A percentile compares a stretch with the other conserved stretches of the same genome.
Evolutionary conservation across 2,797 vertebrate species (phyloP).

Genomic region (Discoglossus pictus): DNA sequence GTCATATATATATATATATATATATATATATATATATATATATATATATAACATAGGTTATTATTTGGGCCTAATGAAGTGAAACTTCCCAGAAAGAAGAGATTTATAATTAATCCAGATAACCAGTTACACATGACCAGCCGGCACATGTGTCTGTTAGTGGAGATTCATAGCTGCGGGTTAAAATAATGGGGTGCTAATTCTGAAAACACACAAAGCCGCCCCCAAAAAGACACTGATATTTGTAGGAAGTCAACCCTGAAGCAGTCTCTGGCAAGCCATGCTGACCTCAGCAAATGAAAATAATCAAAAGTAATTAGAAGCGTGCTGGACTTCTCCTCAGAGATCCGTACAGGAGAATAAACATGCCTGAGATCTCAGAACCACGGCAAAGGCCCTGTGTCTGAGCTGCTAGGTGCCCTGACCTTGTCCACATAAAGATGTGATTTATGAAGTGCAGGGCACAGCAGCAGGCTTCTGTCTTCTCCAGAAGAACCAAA

Average conservation of each 20-base stretch:
- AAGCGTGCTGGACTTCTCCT: slow-evolving; percentile 93
- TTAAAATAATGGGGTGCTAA: slow-evolving; percentile 75
- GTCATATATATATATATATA: no score
- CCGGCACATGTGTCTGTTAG: slow-evolving; percentile 51
- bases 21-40: no score
- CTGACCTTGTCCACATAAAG: slow-evolving; percentile 99
- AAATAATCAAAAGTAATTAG: slow-evolving; percentile 99
- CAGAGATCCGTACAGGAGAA: slow-evolving; percentile 89
- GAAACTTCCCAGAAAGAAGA: background rate
- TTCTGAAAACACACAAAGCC: slow-evolving; percentile 72
- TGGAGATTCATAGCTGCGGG: slow-evolving; percentile 57
- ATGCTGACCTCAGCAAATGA: slow-evolving; percentile 95
- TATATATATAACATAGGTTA: slow-evolving; percentile 8
- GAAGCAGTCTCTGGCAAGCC: slow-evolving; percentile 80
- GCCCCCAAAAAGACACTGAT: slow-evolving; percentile 68
- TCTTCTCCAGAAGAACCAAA: slow-evolving; percentile 98
- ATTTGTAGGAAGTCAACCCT: slow-evolving; percentile 85
- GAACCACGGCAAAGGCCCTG: slow-evolving; percentile 84
- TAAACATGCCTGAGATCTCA: slow-evolving; percentile 88
- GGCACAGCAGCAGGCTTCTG: slow-evolving; percentile 98
- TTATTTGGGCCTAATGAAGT: background rate
- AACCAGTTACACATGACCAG: slow-evolving; percentile 30
- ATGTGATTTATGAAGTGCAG: slow-evolving; percentile 99
- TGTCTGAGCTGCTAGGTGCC: slow-evolving; percentile 84
- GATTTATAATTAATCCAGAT: slow-evolving; percentile 50